Evolutionary conservation across 2,888 invertebrate species (phyloP).

Genomic region (Tholera decimalis): DNA sequence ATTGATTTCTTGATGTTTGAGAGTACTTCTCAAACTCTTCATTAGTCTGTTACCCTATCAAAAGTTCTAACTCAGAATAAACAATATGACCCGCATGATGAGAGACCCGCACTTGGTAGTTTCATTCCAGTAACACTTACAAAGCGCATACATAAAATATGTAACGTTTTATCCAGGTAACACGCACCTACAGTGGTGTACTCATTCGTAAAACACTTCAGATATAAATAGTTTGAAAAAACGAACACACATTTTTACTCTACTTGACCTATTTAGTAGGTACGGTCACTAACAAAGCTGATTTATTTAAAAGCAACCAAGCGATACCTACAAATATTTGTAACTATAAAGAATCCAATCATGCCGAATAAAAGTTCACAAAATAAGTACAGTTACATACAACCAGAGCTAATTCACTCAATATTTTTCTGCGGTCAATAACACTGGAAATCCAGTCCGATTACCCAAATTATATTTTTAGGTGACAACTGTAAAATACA

Average conservation of each 20-base stretch:
- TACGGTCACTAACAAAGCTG: conserved; percentile 48
- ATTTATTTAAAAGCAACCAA: conserved; percentile 45
- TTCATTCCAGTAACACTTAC: not conserved
- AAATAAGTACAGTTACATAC: conserved; percentile 43
- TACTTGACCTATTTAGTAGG: conserved; percentile 54
- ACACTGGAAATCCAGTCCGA: conserved; percentile 32
- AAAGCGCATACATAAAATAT: conserved; percentile 17
- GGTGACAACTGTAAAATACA: conserved; percentile 34
- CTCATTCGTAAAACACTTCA: conserved; percentile 44
- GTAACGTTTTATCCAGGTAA: conserved; percentile 33
- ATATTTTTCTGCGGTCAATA: conserved; percentile 46
- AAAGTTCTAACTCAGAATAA: too few species aligned
- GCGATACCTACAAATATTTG: conserved; percentile 34
- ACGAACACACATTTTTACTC: conserved; percentile 46
- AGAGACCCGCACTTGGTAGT: not conserved
- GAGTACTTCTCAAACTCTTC: too few species aligned
- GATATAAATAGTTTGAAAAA: conserved; percentile 55
- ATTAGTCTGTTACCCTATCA: too few species aligned
- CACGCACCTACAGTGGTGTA: conserved; percentile 20
- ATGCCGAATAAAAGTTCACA: conserved; percentile 18
- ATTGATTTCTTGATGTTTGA: not conserved
- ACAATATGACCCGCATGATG: too few species aligned
- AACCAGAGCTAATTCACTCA: conserved; percentile 30
- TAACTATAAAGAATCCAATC: conserved; percentile 18
- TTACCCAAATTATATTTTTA: conserved; percentile 38